Conservation (phyloP, 2,113 vertebrate species). For the Carollia perspicillata region DNA sequence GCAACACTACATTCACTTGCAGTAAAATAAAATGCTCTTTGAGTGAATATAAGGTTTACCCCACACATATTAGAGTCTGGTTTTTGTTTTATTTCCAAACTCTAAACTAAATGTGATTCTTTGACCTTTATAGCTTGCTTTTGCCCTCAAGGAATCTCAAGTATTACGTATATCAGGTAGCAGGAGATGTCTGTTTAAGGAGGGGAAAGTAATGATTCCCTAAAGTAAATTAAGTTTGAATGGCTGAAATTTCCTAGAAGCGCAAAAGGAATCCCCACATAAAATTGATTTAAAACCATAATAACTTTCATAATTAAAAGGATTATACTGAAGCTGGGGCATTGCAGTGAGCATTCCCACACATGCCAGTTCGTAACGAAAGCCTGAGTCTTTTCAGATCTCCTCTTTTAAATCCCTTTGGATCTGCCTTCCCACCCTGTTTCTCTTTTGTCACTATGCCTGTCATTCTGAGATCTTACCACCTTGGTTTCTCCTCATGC, state of each 20-base stretch:
- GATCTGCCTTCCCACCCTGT: neutral
- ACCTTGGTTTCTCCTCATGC: neutral
- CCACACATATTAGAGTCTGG: neutral
- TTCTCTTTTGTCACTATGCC: neutral
- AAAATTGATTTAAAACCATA: conserved; percentile 39
- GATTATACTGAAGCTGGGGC: neutral
- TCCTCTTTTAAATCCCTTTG: neutral
- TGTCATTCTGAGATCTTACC: neutral
- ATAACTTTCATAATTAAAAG: conserved; percentile 29
- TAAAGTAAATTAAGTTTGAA: neutral
- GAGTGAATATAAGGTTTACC: neutral
- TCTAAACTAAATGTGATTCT: neutral
- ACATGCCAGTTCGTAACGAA: too few species aligned
- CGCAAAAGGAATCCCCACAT: neutral
- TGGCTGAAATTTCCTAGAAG: neutral
- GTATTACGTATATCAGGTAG: neutral
- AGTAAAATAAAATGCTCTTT: neutral
- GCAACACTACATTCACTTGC: neutral
- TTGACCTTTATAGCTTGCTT: neutral
- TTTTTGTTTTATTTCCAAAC: neutral
- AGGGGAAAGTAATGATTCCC: neutral
- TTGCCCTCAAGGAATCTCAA: neutral
- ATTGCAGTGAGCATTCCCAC: neutral
- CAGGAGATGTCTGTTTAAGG: neutral
- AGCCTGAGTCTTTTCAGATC: neutral